Conservation (phyloP, 2,113 vertebrate species). For the Dendropsophus ebraccatus region DNA sequence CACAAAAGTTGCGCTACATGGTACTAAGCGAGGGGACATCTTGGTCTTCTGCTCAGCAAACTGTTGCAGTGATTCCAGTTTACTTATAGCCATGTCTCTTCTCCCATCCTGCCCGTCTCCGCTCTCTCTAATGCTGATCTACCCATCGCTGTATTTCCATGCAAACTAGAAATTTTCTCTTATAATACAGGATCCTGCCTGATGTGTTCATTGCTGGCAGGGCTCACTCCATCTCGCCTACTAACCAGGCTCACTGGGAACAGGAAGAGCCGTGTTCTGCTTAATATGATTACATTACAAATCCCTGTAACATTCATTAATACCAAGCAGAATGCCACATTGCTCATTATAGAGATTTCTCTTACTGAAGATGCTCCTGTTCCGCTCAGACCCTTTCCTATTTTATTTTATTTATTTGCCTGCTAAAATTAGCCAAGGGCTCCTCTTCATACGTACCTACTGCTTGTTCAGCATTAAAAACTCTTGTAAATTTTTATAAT, state of each 20-base stretch:
- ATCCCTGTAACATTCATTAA: slow-evolving; percentile 68
- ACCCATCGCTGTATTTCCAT: slow-evolving; percentile 22
- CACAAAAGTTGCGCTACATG: slow-evolving; percentile 68
- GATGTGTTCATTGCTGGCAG: slow-evolving; percentile 62
- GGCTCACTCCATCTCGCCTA: slow-evolving; percentile 61
- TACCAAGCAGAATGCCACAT: slow-evolving; percentile 64
- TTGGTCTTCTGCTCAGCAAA: slow-evolving; percentile 59
- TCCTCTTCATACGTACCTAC: too few species aligned
- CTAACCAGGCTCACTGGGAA: slow-evolving; percentile 68
- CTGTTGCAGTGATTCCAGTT: slow-evolving; percentile 54
- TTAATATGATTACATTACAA: slow-evolving; percentile 72
- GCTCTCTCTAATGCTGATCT: slow-evolving; percentile 31
- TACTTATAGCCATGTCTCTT: slow-evolving; percentile 46
- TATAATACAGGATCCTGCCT: slow-evolving; percentile 41
- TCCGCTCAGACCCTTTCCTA: slow-evolving; percentile 2
- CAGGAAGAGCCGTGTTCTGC: slow-evolving; percentile 67
- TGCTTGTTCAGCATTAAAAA: too few species aligned
- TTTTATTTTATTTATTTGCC: slow-evolving; percentile 24
- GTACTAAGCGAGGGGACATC: slow-evolving; percentile 67
- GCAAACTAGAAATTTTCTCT: slow-evolving; percentile 10
- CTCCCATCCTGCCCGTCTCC: slow-evolving; percentile 48
- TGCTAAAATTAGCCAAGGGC: too few species aligned
- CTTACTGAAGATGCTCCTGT: slow-evolving; percentile 40
- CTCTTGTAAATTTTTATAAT: too few species aligned
- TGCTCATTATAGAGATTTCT: slow-evolving; percentile 46